These are phyloP conservation scores for Amphipoea oculea DNA, from an alignment of 2,888 invertebrate genomes.

Conservation along the genomic window DNA sequence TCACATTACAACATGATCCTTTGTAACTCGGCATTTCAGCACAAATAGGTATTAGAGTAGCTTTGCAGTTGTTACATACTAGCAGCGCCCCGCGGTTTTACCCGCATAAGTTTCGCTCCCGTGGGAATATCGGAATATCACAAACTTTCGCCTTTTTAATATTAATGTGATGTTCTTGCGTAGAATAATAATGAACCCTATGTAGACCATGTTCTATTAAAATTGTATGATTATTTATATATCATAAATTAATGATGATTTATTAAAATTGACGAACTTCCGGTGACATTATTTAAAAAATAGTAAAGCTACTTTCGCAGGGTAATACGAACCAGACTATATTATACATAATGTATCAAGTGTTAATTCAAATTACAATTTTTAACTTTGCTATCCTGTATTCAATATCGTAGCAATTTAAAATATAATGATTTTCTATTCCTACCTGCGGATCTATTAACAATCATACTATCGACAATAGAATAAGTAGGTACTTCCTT, in stretches of 20 bases:
- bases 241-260: background rate
- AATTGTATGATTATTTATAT: background rate
- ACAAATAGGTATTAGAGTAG: background rate
- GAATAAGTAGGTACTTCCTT: constrained; percentile 28
- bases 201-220: background rate
- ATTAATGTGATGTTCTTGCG: background rate
- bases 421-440: background rate
- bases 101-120: too few species aligned
- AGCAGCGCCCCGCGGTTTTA: too few species aligned
- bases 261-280: background rate
- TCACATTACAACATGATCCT: constrained; percentile 1
- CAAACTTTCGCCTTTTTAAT: too few species aligned
- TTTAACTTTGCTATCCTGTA: background rate
- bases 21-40: background rate
- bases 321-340: background rate
- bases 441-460: constrained; percentile 23
- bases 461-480: constrained; percentile 6
- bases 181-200: background rate
- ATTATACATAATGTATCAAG: background rate
- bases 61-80: background rate
- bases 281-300: background rate
- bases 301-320: background rate
- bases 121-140: too few species aligned
- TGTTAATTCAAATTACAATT: background rate
- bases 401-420: background rate